Percentiles rank a stretch among this genome's conserved stretches.
Evolutionary conservation across 2,113 vertebrate species (phyloP).

Genomic region (Athene noctua): DNA sequence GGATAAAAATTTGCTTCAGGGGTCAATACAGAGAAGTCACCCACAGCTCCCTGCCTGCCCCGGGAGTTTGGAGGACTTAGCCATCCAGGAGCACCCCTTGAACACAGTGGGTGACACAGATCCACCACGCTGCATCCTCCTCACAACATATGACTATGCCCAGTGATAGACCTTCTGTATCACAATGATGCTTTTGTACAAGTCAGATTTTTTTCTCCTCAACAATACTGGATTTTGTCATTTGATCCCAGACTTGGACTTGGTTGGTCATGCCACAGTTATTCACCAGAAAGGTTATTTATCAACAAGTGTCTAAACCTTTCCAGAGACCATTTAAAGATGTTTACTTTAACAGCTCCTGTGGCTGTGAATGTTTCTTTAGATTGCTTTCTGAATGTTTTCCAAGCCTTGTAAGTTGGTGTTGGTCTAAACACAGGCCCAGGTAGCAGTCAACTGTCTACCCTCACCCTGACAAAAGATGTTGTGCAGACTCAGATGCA

Average conservation of each 20-base stretch:
- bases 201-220: neutral
- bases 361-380: neutral
- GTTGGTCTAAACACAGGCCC: neutral
- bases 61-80: neutral
- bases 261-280: neutral
- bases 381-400: neutral
- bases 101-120: neutral
- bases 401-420: neutral
- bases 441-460: neutral
- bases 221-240: neutral
- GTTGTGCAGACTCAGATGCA: neutral
- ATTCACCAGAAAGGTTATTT: neutral
- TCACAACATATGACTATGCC: neutral
- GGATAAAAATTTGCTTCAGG: neutral
- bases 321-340: neutral
- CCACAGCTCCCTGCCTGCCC: neutral
- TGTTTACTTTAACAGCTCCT: neutral
- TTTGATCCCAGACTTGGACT: neutral
- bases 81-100: neutral
- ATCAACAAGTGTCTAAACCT: neutral
- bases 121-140: accelerated
- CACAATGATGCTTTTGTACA: accelerated
- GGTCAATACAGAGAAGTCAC: neutral
- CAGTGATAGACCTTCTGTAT: neutral
- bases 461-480: neutral